Evolutionary conservation across 1,140 invertebrate genomes (phyloP).

Genomic region (Belonocnema kinseyi): DNA sequence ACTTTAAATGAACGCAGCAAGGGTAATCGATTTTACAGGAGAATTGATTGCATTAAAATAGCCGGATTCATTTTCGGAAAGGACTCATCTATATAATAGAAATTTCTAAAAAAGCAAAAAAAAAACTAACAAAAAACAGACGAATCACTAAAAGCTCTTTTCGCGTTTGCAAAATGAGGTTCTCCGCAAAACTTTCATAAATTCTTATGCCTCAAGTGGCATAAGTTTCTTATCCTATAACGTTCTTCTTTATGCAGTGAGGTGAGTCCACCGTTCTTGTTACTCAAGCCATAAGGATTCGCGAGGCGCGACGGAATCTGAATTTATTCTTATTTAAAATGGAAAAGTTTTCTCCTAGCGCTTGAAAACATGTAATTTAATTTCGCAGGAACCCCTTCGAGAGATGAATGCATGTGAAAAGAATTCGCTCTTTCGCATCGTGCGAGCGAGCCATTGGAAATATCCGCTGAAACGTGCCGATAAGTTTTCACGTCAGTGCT

Average conservation of each 20-base stretch:
- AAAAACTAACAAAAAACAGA: no score
- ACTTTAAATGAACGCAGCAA: no score
- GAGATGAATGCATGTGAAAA: constrained; percentile 44
- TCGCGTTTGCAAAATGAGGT: constrained; percentile 32
- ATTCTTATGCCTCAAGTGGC: constrained; percentile 28
- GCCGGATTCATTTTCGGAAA: not conserved
- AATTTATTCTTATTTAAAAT: constrained; percentile 72
- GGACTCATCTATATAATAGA: not conserved
- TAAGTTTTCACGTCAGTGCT: constrained; percentile 48
- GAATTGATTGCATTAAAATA: not conserved
- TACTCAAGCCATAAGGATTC: constrained; percentile 34
- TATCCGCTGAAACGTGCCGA: constrained; percentile 38
- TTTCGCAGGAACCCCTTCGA: constrained; percentile 51
- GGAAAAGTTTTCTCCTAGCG: constrained; percentile 62
- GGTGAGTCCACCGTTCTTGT: constrained; percentile 32
- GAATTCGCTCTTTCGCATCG: constrained; percentile 44
- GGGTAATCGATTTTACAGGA: constrained; percentile 6
- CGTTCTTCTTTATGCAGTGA: constrained; percentile 44
- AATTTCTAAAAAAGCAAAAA: no score
- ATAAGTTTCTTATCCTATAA: constrained; percentile 48
- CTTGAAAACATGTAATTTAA: constrained; percentile 65
- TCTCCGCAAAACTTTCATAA: constrained; percentile 22
- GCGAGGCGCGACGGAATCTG: constrained; percentile 52
- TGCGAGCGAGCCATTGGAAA: constrained; percentile 41
- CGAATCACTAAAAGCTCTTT: no score